phyloP scores from a whole-genome alignment of 2,888 invertebrate genomes.

The Saturnia pavonia region DNA sequence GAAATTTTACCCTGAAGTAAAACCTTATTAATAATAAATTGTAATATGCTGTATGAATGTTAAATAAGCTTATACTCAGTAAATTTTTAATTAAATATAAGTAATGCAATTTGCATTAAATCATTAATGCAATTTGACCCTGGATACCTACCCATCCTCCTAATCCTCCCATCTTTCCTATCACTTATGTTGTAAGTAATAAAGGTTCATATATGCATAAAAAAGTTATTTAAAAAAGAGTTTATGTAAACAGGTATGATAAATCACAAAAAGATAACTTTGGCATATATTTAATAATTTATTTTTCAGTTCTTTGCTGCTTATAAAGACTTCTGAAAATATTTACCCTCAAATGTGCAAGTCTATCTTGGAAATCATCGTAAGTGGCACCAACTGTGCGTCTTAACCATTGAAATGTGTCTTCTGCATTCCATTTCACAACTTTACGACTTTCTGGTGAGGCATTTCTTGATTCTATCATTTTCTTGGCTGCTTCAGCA shows the following conservation, averaged over 20 bases:
- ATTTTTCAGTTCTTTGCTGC: background rate
- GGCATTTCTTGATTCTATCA: slow-evolving; percentile 96
- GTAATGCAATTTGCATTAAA: too few relatives aligned
- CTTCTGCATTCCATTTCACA: slow-evolving; percentile 99
- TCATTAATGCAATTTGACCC: too few relatives aligned
- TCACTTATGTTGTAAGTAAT: too few relatives aligned
- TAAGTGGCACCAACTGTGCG: slow-evolving; percentile 96
- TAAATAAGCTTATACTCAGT: too few relatives aligned
- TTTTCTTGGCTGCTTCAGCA: slow-evolving; percentile 98
- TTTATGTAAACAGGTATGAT: too few relatives aligned
- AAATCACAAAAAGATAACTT: too few relatives aligned
- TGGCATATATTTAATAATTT: background rate
- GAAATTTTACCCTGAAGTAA: background rate
- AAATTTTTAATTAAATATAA: too few relatives aligned
- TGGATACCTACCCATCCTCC: too few relatives aligned
- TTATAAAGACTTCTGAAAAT: background rate
- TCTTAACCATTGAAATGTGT: slow-evolving; percentile 97
- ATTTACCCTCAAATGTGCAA: slow-evolving; percentile 90
- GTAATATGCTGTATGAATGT: too few relatives aligned
- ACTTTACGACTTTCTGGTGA: slow-evolving; percentile 97
- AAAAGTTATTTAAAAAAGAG: too few relatives aligned
- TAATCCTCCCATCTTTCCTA: too few relatives aligned
- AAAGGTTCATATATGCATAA: too few relatives aligned
- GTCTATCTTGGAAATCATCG: slow-evolving; percentile 94
- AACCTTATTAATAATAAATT: background rate